Evolutionary conservation across 2,113 vertebrate species (phyloP).

Genomic region (Sinocyclocheilus maitianheensis): DNA sequence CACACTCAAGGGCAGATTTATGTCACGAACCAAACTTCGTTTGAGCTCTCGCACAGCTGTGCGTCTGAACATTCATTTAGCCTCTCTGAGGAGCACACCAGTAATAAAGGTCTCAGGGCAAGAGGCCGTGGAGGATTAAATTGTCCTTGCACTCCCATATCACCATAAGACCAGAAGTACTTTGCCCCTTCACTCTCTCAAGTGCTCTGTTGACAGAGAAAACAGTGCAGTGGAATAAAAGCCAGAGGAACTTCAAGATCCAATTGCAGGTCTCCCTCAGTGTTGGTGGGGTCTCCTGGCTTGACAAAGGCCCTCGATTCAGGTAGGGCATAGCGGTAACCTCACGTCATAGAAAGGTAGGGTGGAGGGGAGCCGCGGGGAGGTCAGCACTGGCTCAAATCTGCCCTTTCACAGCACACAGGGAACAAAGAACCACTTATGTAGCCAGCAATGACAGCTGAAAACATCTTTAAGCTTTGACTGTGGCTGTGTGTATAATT

Average conservation of each 20-base stretch:
- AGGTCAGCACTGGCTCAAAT: conserved; percentile 52
- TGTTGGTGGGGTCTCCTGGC: conserved; percentile 11
- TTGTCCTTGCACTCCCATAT: conserved; percentile 69
- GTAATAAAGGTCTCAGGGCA: conserved; percentile 30
- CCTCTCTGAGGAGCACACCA: conserved; percentile 13
- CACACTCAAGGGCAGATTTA: background rate
- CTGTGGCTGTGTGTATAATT: conserved; percentile 48
- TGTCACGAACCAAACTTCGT: background rate
- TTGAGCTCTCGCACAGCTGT: conserved; percentile 5
- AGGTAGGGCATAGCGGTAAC: conserved; percentile 52
- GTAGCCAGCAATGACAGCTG: conserved; percentile 75
- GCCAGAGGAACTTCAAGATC: conserved; percentile 68
- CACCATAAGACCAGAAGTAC: conserved; percentile 68
- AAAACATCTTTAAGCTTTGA: conserved; percentile 72
- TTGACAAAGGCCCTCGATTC: conserved; percentile 49
- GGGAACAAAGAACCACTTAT: conserved; percentile 77
- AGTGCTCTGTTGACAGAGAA: conserved; percentile 77
- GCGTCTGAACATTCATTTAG: conserved; percentile 22
- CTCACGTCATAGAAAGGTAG: conserved; percentile 40
- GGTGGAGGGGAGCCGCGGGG: conserved; percentile 37
- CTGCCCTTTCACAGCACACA: conserved; percentile 57
- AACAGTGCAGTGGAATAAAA: conserved; percentile 63
- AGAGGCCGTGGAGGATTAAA: conserved; percentile 65
- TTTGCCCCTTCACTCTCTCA: conserved; percentile 72
- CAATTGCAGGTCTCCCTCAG: conserved; percentile 61